phyloP scores from a whole-genome alignment of 2,797 vertebrate species.

The Xiphophorus birchmanni region DNA sequence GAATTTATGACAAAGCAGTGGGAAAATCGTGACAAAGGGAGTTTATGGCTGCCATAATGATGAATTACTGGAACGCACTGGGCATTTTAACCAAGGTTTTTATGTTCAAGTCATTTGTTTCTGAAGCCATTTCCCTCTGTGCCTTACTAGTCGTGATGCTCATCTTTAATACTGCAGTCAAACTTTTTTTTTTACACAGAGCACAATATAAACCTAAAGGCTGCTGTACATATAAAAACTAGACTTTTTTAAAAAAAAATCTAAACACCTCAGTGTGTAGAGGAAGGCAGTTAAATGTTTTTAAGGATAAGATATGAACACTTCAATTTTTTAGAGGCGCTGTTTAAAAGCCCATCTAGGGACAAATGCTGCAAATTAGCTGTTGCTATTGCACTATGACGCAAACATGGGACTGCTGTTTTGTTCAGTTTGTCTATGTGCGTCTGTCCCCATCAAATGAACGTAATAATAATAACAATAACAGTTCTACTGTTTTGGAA shows the following conservation, averaged over 20 bases:
- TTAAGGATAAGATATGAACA: not conserved
- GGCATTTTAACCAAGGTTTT: slow-evolving; percentile 5
- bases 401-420: too few species aligned
- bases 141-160: not conserved
- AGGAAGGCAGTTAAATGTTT: not conserved
- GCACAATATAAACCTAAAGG: not conserved
- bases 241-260: not conserved
- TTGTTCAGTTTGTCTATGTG: too few species aligned
- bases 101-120: not conserved
- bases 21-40: slow-evolving; percentile 1
- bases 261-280: not conserved
- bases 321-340: too few species aligned
- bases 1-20: not conserved
- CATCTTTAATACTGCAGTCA: not conserved
- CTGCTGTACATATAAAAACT: not conserved
- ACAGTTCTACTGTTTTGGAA: not conserved
- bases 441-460: too few species aligned
- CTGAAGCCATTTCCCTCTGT: not conserved
- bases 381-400: too few species aligned
- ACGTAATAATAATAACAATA: too few species aligned
- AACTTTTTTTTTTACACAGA: not conserved
- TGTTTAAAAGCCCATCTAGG: too few species aligned
- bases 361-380: too few species aligned
- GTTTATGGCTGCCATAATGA: slow-evolving; percentile 4
- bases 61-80: slow-evolving; percentile 1